phyloP scores from a whole-genome alignment of 2,888 invertebrate genomes.

The Deilephila porcellus region DNA sequence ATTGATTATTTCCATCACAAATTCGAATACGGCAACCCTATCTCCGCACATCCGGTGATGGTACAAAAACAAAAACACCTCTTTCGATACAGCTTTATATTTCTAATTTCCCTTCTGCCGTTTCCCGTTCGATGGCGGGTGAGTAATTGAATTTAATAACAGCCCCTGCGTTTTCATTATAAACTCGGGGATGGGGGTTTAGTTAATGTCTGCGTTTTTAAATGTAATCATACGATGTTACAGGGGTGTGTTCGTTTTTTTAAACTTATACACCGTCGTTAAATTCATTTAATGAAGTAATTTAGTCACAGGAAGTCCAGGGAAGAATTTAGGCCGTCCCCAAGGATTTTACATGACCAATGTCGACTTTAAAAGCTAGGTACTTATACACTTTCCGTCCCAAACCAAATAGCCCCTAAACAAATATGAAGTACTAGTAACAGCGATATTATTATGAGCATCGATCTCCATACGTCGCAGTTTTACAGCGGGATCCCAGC shows the following conservation, averaged over 20 bases:
- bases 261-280: neutral
- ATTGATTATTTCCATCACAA: neutral
- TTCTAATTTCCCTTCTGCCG: conserved; percentile 31
- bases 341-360: too few species aligned
- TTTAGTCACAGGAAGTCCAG: too few species aligned
- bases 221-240: conserved; percentile 20
- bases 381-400: too few species aligned
- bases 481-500: too few species aligned
- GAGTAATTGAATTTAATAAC: conserved; percentile 40
- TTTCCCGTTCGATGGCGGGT: conserved; percentile 27
- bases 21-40: neutral
- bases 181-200: conserved; percentile 3
- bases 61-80: conserved; percentile 23
- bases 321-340: too few species aligned
- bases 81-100: conserved; percentile 25
- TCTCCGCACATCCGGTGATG: neutral
- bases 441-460: too few species aligned
- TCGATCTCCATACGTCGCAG: neutral
- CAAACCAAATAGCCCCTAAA: too few species aligned
- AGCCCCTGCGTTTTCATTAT: conserved; percentile 37
- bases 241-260: neutral
- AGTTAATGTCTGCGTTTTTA: conserved; percentile 11
- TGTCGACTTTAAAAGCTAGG: too few species aligned
- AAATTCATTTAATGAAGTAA: neutral
- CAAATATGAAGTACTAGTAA: too few species aligned